These are phyloP conservation scores for Apotomis turbidana DNA, from an alignment of 2,888 invertebrate species.

Conservation along the genomic window DNA sequence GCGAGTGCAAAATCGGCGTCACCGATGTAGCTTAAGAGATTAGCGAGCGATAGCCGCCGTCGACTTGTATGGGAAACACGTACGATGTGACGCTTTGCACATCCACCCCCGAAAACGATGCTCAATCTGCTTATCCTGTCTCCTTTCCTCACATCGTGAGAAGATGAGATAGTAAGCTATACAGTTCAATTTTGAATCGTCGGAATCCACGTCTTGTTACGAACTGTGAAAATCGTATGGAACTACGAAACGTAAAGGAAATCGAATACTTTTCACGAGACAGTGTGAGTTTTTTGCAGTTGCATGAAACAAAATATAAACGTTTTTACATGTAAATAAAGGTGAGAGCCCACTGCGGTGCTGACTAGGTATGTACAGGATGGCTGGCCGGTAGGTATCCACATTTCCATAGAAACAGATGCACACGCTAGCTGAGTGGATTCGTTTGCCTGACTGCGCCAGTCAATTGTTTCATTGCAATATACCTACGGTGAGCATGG, in stretches of 20 bases:
- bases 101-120: not conserved
- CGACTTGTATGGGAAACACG: constrained; percentile 23
- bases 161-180: not conserved
- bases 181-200: not conserved
- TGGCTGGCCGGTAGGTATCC: too few species aligned
- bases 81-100: not conserved
- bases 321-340: not conserved
- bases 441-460: too few species aligned
- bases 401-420: too few species aligned
- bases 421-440: too few species aligned
- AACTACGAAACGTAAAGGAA: not conserved
- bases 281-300: not conserved
- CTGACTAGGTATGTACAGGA: too few species aligned
- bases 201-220: not conserved
- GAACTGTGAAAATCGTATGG: not conserved
- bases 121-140: not conserved
- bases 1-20: constrained; percentile 10
- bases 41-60: constrained; percentile 20
- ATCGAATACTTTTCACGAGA: not conserved
- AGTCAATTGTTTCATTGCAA: too few species aligned
- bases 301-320: not conserved
- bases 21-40: constrained; percentile 17
- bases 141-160: not conserved
- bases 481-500: too few species aligned
- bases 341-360: too few species aligned